Evolutionary conservation across 2,113 vertebrate species (phyloP).

Genomic region (Albula goreensis): DNA sequence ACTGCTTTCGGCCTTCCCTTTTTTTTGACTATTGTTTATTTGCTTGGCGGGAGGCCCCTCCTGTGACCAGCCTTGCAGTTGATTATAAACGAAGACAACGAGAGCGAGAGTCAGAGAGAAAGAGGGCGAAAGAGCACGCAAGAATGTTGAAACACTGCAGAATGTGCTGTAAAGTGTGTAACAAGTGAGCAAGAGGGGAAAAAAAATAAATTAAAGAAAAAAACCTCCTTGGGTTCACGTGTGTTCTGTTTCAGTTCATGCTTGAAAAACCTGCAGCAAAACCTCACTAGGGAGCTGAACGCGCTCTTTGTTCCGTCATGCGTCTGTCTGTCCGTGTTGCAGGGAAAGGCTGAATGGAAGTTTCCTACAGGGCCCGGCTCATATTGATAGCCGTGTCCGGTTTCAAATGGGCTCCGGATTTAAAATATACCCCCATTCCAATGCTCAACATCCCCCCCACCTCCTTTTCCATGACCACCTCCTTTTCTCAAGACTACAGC

Average conservation of each 20-base stretch:
- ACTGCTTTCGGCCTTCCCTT: too few relatives aligned
- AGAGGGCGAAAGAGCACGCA: conserved; percentile 36
- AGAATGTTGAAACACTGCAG: conserved; percentile 39
- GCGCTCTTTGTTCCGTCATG: conserved; percentile 23
- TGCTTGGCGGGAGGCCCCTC: too few relatives aligned
- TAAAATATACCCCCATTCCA: conserved; percentile 44
- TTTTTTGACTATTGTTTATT: too few relatives aligned
- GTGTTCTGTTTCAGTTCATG: conserved; percentile 36
- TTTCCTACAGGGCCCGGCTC: conserved; percentile 41
- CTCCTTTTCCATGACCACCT: conserved; percentile 38
- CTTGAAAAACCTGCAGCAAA: conserved; percentile 11
- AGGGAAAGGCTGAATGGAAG: conserved; percentile 17
- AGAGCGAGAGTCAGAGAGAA: conserved; percentile 22
- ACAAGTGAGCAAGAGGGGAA: conserved; percentile 11
- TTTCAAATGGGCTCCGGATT: conserved; percentile 50
- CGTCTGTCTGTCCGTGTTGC: background rate
- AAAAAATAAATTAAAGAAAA: too few relatives aligned
- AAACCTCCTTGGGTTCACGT: background rate
- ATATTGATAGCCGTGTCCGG: conserved; percentile 54
- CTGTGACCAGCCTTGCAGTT: too few relatives aligned
- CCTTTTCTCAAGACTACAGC: conserved; percentile 43
- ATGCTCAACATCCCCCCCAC: background rate
- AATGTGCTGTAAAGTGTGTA: conserved; percentile 31
- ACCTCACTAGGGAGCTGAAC: conserved; percentile 26
- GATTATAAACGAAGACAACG: background rate